Percentiles rank a stretch among this genome's conserved stretches.
Evolutionary conservation across 2,888 invertebrate species (phyloP).

Genomic region (Eulithis prunata): DNA sequence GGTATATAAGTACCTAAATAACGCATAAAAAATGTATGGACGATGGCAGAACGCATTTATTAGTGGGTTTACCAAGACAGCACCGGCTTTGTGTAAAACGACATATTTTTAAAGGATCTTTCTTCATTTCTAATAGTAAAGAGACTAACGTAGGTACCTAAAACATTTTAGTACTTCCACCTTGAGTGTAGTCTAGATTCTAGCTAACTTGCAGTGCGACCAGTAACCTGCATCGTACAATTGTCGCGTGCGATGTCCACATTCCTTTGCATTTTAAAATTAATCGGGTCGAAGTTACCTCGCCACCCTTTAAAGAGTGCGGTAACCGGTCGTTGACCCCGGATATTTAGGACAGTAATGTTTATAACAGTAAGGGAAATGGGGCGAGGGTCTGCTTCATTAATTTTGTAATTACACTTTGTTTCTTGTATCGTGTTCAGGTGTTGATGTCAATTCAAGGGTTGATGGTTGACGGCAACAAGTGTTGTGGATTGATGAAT

Average conservation of each 20-base stretch:
- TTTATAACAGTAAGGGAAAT: conserved; percentile 71
- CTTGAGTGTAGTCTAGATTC: too few relatives aligned
- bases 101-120: conserved; percentile 1
- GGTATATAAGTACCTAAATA: too few relatives aligned
- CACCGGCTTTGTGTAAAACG: conserved; percentile 5
- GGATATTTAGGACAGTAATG: conserved; percentile 72
- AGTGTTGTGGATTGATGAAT: conserved; percentile 40
- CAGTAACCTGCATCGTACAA: conserved; percentile 14
- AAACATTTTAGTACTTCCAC: too few relatives aligned
- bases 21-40: background rate
- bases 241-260: conserved; percentile 65
- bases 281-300: conserved; percentile 57
- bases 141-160: too few relatives aligned
- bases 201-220: background rate
- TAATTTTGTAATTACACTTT: conserved; percentile 52
- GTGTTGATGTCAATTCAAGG: conserved; percentile 46
- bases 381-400: conserved; percentile 60
- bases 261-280: conserved; percentile 77
- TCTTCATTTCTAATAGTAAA: background rate
- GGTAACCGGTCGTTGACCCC: conserved; percentile 72
- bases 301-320: conserved; percentile 64
- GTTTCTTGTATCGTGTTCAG: conserved; percentile 43
- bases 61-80: conserved; percentile 7
- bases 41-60: background rate
- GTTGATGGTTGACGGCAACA: conserved; percentile 39